These are phyloP conservation scores for Ptilodon capucinus DNA, from an alignment of 2,888 invertebrate genomes.

Conservation along the genomic window DNA sequence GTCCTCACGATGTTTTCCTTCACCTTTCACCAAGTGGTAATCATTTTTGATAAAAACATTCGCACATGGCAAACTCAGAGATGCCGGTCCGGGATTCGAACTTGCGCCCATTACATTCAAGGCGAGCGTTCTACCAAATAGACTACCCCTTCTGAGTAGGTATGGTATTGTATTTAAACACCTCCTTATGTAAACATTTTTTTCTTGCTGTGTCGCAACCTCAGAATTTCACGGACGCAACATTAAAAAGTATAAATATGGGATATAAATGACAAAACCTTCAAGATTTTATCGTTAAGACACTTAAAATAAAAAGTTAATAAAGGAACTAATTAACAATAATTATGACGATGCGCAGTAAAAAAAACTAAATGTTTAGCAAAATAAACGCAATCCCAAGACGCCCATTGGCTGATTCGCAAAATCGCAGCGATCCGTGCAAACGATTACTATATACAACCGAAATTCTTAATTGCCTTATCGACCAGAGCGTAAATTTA, in stretches of 20 bases:
- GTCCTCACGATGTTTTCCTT: too few relatives aligned
- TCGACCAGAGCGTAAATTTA: constrained; percentile 44
- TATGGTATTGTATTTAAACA: too few relatives aligned
- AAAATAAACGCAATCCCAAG: constrained; percentile 23
- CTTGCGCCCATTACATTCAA: too few relatives aligned
- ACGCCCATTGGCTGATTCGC: constrained; percentile 19
- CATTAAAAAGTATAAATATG: not conserved
- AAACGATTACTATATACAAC: constrained; percentile 47
- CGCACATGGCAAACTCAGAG: too few relatives aligned
- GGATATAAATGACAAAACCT: too few relatives aligned
- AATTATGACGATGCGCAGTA: constrained; percentile 5
- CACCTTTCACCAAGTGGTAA: too few relatives aligned
- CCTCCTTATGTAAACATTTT: too few relatives aligned
- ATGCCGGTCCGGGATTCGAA: too few relatives aligned
- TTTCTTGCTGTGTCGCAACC: too few relatives aligned
- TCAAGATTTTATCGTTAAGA: not conserved
- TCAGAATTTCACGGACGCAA: not conserved
- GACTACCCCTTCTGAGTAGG: too few relatives aligned
- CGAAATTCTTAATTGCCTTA: constrained; percentile 48
- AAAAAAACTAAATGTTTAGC: constrained; percentile 15
- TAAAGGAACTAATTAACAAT: not conserved
- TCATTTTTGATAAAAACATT: too few relatives aligned
- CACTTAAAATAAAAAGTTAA: not conserved
- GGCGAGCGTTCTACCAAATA: too few relatives aligned
- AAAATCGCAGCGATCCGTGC: constrained; percentile 34